Conservation (phyloP, 2,797 vertebrate species). For the Sciurus carolinensis region DNA sequence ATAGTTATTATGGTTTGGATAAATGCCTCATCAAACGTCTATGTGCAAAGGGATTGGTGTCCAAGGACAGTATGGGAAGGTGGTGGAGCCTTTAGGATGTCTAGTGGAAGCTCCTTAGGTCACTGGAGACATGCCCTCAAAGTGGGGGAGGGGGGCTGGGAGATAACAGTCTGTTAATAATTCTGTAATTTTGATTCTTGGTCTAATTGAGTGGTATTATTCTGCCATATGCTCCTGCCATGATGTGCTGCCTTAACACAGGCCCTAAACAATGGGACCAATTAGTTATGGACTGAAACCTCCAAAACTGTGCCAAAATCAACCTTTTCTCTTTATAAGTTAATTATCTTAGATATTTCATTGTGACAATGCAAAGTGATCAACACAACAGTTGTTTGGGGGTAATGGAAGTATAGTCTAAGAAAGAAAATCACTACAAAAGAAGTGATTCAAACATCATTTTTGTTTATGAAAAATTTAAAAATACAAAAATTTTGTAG, state of each 20-base stretch:
- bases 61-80: fast-evolving
- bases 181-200: background rate
- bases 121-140: background rate
- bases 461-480: background rate
- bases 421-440: background rate
- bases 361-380: background rate
- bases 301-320: background rate
- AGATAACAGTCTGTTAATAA: background rate
- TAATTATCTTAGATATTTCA: background rate
- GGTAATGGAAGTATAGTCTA: background rate
- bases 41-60: background rate
- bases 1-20: background rate
- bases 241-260: fast-evolving
- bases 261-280: background rate
- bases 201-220: background rate
- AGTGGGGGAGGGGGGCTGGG: too few species aligned
- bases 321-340: background rate
- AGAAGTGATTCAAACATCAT: background rate
- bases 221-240: too few species aligned
- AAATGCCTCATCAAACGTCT: too few species aligned
- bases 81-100: background rate
- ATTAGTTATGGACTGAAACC: background rate
- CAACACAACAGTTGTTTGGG: background rate
- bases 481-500: background rate
- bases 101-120: background rate